phyloP scores from a whole-genome alignment of 1,140 invertebrate genomes.

The Cydia strobilella region DNA sequence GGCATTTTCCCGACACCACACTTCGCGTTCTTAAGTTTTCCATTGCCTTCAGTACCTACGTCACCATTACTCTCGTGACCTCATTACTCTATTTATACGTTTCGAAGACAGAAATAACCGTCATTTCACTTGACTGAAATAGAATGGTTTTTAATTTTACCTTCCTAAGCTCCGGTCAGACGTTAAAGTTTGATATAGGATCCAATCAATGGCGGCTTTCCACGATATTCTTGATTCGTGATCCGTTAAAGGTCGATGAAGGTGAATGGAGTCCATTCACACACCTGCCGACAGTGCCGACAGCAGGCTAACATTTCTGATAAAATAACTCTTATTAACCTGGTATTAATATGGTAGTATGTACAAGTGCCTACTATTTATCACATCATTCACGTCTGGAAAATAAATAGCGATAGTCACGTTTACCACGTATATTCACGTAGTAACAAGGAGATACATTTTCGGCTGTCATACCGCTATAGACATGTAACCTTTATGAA shows the following conservation, averaged over 20 bases:
- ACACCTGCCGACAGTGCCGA: neutral
- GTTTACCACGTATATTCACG: too few relatives aligned
- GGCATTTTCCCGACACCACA: neutral
- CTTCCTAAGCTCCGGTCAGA: neutral
- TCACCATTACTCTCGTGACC: constrained; percentile 16
- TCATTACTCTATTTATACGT: constrained; percentile 5
- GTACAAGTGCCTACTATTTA: too few relatives aligned
- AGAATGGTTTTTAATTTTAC: constrained; percentile 27
- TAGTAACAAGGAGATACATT: too few relatives aligned
- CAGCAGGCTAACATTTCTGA: neutral
- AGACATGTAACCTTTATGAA: too few relatives aligned
- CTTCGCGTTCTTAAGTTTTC: neutral
- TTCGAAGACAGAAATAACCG: constrained; percentile 9
- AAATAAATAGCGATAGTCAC: too few relatives aligned
- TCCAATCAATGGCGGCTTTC: neutral
- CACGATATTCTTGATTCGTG: neutral
- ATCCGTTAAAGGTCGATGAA: neutral
- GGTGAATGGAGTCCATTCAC: neutral
- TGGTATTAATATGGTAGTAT: too few relatives aligned
- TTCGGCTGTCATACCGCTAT: too few relatives aligned
- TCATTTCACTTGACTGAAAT: constrained; percentile 13
- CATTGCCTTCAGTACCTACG: constrained; percentile 1
- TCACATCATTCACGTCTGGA: too few relatives aligned
- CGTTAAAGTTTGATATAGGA: neutral
- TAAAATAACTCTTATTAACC: neutral